Evolutionary conservation across 2,797 vertebrate genomes (phyloP), one percentile per base, ranked within the genome.

Genomic region (Morelia viridis): DNA sequence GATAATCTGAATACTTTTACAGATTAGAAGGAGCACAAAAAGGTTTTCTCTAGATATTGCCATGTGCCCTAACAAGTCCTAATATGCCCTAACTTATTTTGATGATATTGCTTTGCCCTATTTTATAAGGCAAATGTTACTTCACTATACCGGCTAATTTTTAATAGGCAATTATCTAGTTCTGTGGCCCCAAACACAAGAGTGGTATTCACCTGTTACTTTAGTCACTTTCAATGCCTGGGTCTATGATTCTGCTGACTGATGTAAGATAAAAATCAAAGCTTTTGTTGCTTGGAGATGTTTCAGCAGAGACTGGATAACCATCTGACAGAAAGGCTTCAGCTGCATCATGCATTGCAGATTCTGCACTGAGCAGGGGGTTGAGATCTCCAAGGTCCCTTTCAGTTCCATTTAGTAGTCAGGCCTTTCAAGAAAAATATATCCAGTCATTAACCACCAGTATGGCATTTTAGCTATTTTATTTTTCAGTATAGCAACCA

Each of bases 21-120:
- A 94, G 92, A 88, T 68, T n/a, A 60, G 88, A 68, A 50, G 91
- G 95, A 94, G 83, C 90, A 50, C 26, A 85, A 5, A 31, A 87
- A 61, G 3, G 88, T 3, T 93, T 95, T 92, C 89, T 92, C 91
- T 93, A 94, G 94, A 84, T 5, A 11, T 92, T 92, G 92, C 71
- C 94, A 94, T 64, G 2, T 85, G 92, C 93, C 88, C 84, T 86
- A 83, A 88, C 31, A 68, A 57, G 85, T 0, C 17, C 68, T 91
- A 76, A 22, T 9, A 76, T 22, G 71, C 17, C 41, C 71, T 22
- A 46, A 46, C 46, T 80, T 80, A 80, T 80, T 80, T 80, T 80
- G 35, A 80, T 24, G 71, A 0, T 11, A 80, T 46, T 80, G 88
- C 10, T 57, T 83, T 88, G n/a, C 6, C 87, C 65, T 4, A 61